These are phyloP conservation scores for Rynchops niger DNA, from an alignment of 2,113 vertebrate species.

Conservation along the genomic window DNA sequence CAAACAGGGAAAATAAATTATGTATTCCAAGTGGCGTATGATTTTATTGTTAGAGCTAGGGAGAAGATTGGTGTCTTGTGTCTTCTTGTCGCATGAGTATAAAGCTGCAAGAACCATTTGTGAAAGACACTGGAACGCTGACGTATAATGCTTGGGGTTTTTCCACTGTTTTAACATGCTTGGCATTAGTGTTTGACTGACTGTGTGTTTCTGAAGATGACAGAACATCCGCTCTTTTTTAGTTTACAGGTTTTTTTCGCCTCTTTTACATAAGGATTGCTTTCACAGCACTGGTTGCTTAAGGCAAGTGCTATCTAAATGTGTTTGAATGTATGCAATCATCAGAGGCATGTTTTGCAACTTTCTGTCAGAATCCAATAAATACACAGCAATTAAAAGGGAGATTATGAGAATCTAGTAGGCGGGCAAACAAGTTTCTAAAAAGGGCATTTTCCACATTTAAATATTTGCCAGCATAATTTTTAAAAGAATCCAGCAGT, in stretches of 20 bases:
- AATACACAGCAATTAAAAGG: conserved; percentile 38
- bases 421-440: conserved; percentile 29
- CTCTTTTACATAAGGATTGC: conserved; percentile 51
- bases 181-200: conserved; percentile 39
- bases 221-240: conserved; percentile 48
- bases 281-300: conserved; percentile 49
- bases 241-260: conserved; percentile 16
- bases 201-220: conserved; percentile 37
- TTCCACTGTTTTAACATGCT: conserved; percentile 45
- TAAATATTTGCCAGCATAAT: conserved; percentile 37
- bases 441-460: conserved; percentile 16
- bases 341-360: conserved; percentile 67
- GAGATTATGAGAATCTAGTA: not conserved
- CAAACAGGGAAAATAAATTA: not conserved
- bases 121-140: not conserved
- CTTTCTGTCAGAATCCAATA: conserved; percentile 62
- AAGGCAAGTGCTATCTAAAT: conserved; percentile 43
- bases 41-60: not conserved
- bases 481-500: conserved; percentile 13
- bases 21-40: not conserved
- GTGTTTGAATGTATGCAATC: conserved; percentile 54
- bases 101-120: not conserved
- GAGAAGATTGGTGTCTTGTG: not conserved
- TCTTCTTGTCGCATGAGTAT: not conserved
- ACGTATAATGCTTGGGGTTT: conserved; percentile 17